Base-by-base conservation (phyloP, 2,113 vertebrate genomes). In the Charina bottae region DNA sequence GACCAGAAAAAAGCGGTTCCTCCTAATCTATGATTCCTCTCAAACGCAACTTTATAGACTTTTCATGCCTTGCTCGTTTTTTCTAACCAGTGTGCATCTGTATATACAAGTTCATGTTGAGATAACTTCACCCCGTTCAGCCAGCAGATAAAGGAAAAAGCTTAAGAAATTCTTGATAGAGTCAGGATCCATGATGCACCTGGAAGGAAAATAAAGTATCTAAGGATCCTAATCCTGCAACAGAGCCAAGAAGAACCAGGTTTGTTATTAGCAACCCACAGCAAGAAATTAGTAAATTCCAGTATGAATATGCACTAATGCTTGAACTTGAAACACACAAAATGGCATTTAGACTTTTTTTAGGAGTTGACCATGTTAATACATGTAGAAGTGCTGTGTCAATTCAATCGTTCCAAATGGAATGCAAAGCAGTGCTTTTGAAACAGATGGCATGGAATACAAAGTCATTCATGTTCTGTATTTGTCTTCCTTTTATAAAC, bases 1-100 rank as follows among this genome's bases (percentile, higher is more conserved):
- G 96, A 94, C 91, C 96, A 94, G 95, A 93, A 93, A 96, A 92
- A 89, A 94, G 83, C 87, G 83, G 95, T 91, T 90, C 54, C 93
- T 94, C 90, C 90, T 8, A 0, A 94, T 90, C 96, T 93, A 90
- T 83, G 96, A 95, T 88, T 91, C 90, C 94, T 96, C 97, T 95
- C 89, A 92, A 89, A 90, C 90, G 83, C 91, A 89, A 91, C 91
- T 92, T 85, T 15, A 89, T 89, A 86, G 88, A 89, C 94, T 64
- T 4, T 90, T 95, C 68, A 55, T 60, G 89, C 94, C 94, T 85
- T 96, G 72, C 86, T 46, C 92, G 91, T 94, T 95, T 95, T 93
- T 95, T 91, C 56, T 95, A 91, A 90, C 2, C 85, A 85, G 46
- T 60, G 88, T 59, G 23, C 89, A 68, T 42, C 4, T 53, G 56